These are phyloP conservation scores for Drosophila seguyi DNA, from an alignment of 1,140 invertebrate genomes.

Conservation along the genomic window DNA sequence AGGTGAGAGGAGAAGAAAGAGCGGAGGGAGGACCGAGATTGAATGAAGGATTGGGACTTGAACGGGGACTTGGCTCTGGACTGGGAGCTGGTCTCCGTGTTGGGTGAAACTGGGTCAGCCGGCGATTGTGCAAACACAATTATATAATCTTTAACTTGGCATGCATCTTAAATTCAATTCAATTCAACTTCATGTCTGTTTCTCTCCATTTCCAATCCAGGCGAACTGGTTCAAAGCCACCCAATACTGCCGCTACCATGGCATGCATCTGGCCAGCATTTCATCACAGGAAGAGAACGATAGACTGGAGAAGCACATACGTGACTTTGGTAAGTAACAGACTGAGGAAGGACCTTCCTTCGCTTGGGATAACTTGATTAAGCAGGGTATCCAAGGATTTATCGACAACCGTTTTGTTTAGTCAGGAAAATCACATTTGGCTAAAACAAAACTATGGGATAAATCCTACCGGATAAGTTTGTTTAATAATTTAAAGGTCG, in stretches of 20 bases:
- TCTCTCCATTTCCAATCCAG: conserved; percentile 85
- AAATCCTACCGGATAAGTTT: not conserved
- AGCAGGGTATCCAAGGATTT: not conserved
- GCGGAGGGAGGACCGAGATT: conserved; percentile 4
- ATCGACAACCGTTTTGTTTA: not conserved
- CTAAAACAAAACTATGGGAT: not conserved
- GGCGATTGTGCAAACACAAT: conserved; percentile 48
- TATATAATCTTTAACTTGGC: conserved; percentile 51
- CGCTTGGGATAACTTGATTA: conserved; percentile 4
- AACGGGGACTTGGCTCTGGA: conserved; percentile 7
- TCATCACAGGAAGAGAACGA: conserved; percentile 95
- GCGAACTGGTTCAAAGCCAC: conserved; percentile 96
- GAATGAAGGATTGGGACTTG: conserved; percentile 19
- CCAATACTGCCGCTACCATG: conserved; percentile 96
- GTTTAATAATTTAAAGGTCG: not conserved
- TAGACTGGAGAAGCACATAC: conserved; percentile 93
- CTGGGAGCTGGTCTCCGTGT: conserved; percentile 3
- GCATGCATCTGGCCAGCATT: conserved; percentile 95
- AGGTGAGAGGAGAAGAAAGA: conserved; percentile 8
- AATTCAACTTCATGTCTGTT: conserved; percentile 23
- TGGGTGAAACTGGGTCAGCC: conserved; percentile 37
- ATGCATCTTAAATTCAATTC: conserved; percentile 48
- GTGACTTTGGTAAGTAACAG: conserved; percentile 89
- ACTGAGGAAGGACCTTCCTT: not conserved
- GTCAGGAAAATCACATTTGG: not conserved